Conservation (phyloP, 2,113 vertebrate genomes). For the Takifugu flavidus region DNA sequence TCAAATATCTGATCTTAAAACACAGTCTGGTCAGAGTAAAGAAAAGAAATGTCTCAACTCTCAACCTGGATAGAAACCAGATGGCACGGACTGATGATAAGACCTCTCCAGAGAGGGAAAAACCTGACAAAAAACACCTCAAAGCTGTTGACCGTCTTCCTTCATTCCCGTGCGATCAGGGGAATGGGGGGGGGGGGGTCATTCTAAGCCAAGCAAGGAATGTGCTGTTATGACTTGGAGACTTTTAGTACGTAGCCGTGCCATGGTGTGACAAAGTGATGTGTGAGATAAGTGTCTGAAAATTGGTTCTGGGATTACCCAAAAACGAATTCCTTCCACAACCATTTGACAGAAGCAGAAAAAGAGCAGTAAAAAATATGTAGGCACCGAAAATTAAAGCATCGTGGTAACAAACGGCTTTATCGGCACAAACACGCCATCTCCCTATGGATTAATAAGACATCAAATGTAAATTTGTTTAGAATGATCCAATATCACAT, state of each 20-base stretch:
- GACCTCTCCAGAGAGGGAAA: conserved; percentile 30
- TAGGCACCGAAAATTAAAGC: conserved; percentile 4
- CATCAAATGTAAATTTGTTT: background rate
- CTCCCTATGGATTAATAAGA: background rate
- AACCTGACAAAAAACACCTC: conserved; percentile 25
- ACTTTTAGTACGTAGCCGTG: background rate
- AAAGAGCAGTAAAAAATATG: background rate
- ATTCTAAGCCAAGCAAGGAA: background rate
- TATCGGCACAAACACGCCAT: too few relatives aligned
- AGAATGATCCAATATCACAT: background rate
- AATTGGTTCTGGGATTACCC: background rate
- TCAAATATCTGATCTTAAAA: too few relatives aligned
- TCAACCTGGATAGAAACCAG: conserved; percentile 51
- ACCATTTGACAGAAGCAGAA: background rate
- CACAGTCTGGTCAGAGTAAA: too few relatives aligned
- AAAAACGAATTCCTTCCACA: background rate
- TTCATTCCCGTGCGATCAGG: conserved; percentile 5
- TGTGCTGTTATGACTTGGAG: background rate
- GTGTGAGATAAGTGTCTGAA: background rate
- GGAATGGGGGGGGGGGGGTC: conserved; percentile 4
- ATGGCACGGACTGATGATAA: conserved; percentile 56
- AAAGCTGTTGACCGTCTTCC: conserved; percentile 26
- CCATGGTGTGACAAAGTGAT: background rate
- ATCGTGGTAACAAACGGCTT: too few relatives aligned
- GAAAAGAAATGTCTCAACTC: too few relatives aligned